phyloP scores from a whole-genome alignment of 2,888 invertebrate genomes.

The Cancer borealis region DNA sequence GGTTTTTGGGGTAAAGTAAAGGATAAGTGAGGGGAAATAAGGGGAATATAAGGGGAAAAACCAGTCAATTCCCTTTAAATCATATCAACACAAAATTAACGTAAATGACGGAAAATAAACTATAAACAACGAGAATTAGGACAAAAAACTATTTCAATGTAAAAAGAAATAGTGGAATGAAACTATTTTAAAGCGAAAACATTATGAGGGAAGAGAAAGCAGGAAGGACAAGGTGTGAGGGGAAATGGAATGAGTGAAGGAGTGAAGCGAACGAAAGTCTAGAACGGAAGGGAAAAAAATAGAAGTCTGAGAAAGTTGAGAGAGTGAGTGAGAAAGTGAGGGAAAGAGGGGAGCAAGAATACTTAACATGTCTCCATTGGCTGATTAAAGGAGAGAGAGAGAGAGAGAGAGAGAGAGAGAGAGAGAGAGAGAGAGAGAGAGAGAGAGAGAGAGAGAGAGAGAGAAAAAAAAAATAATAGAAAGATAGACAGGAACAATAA shows the following conservation, averaged over 20 bases:
- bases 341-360: background rate
- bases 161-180: background rate
- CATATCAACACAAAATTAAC: background rate
- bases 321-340: background rate
- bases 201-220: background rate
- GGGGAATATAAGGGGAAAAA: too few relatives aligned
- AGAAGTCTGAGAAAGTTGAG: background rate
- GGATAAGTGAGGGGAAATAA: too few relatives aligned
- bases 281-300: background rate
- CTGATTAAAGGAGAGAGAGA: background rate
- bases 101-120: background rate
- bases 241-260: background rate
- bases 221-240: background rate
- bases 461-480: background rate
- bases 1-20: too few relatives aligned
- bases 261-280: background rate
- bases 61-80: too few relatives aligned
- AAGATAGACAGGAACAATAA: background rate
- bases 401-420: constrained; percentile 29
- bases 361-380: background rate
- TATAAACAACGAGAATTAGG: background rate
- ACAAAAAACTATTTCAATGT: background rate
- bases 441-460: background rate
- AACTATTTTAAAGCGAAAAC: background rate
- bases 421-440: constrained; percentile 1